Evolutionary conservation across 2,113 vertebrate species (phyloP).

Genomic region (Oncorhynchus clarkii): DNA sequence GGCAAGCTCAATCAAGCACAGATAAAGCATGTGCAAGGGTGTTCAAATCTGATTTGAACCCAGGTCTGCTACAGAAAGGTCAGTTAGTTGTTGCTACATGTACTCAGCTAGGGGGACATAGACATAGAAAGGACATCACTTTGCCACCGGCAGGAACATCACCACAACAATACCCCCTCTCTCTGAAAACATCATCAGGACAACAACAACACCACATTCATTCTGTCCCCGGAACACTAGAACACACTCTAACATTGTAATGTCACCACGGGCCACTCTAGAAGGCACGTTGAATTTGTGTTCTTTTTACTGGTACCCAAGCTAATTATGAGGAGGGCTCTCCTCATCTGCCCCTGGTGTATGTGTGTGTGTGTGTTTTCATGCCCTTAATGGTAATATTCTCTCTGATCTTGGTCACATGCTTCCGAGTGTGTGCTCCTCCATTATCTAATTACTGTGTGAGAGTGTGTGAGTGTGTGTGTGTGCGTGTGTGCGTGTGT

Average conservation of each 20-base stretch:
- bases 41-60: no score
- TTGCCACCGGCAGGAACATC: slow-evolving; percentile 42
- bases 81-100: slow-evolving; percentile 4
- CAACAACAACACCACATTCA: slow-evolving; percentile 6
- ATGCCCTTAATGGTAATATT: slow-evolving; percentile 6
- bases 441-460: slow-evolving; percentile 23
- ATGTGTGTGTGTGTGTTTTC: slow-evolving; percentile 8
- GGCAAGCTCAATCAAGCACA: no score
- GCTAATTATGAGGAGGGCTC: no score
- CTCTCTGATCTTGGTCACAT: slow-evolving; percentile 12
- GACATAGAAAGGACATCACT: slow-evolving; percentile 32
- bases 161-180: slow-evolving; percentile 4
- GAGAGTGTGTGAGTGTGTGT: neutral
- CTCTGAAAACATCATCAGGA: neutral
- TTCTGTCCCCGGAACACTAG: neutral
- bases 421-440: slow-evolving; percentile 3
- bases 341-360: neutral
- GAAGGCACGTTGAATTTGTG: neutral
- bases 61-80: slow-evolving; percentile 48
- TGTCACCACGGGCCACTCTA: neutral
- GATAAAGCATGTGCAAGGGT: no score
- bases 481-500: no score
- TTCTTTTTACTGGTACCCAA: no score
- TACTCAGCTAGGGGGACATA: slow-evolving; percentile 20
- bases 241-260: neutral